Evolutionary conservation across 2,797 vertebrate genomes (phyloP).

Genomic region (Melopsittacus undulatus): DNA sequence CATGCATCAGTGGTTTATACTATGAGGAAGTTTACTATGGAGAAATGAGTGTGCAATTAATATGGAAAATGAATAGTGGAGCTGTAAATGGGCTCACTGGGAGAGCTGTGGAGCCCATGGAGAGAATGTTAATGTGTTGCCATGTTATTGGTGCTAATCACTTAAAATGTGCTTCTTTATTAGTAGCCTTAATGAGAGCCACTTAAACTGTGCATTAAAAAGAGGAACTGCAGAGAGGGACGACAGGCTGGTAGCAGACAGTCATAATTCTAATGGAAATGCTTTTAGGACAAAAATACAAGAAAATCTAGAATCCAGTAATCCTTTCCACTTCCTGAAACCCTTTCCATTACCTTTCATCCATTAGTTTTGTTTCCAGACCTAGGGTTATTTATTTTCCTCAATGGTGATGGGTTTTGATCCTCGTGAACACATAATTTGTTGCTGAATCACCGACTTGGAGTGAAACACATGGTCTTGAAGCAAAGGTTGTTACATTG

Average conservation of each 20-base stretch:
- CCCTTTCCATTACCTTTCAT: neutral
- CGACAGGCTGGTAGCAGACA: constrained; percentile 57
- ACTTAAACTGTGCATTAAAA: constrained; percentile 77
- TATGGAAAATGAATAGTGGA: constrained; percentile 71
- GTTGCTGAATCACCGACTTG: neutral
- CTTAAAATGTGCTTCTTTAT: constrained; percentile 77
- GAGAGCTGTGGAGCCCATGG: constrained; percentile 60
- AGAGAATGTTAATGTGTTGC: constrained; percentile 72
- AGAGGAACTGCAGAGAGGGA: constrained; percentile 71
- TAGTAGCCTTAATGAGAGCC: constrained; percentile 78
- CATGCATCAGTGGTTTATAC: neutral
- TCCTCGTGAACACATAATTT: neutral
- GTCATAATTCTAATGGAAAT: constrained; percentile 73
- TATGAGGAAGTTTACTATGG: neutral
- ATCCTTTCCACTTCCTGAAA: constrained; percentile 40
- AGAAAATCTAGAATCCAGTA: constrained; percentile 36
- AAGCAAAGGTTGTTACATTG: fast-evolving
- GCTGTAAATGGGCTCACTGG: constrained; percentile 65
- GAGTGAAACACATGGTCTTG: neutral
- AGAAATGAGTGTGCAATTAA: constrained; percentile 47
- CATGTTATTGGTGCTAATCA: constrained; percentile 76
- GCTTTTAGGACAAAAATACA: constrained; percentile 65
- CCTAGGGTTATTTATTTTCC: neutral
- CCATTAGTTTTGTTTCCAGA: constrained; percentile 15
- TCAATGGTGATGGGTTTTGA: neutral